Evolutionary conservation across 2,113 vertebrate genomes (phyloP).

Genomic region (Globicephala melas): DNA sequence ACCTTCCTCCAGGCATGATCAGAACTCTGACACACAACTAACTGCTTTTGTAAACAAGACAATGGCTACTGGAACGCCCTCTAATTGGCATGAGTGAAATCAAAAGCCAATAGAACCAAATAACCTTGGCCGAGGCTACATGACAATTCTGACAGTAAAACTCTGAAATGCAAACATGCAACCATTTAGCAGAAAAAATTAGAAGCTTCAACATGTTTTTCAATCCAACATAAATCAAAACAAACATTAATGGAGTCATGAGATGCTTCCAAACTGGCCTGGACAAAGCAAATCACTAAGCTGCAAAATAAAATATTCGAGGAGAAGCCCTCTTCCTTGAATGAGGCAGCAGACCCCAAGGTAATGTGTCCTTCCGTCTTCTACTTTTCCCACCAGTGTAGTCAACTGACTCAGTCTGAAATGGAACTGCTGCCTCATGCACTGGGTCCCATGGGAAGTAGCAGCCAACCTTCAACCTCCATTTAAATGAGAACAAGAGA

Average conservation of each 20-base stretch:
- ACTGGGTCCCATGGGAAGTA: neutral
- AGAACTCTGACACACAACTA: conserved; percentile 55
- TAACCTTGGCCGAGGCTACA: neutral
- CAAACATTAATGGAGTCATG: conserved; percentile 57
- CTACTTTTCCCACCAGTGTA: neutral
- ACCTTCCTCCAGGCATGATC: conserved; percentile 23
- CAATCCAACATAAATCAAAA: conserved; percentile 75
- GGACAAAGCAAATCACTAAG: conserved; percentile 47
- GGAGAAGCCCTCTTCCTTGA: neutral
- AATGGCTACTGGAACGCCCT: conserved; percentile 22
- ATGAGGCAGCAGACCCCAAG: neutral
- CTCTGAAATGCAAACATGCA: conserved; percentile 62
- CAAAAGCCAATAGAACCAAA: conserved; percentile 66
- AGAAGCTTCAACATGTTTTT: conserved; percentile 46
- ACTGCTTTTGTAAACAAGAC: conserved; percentile 58
- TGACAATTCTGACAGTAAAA: conserved; percentile 67
- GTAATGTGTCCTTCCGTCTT: neutral
- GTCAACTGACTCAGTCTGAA: neutral
- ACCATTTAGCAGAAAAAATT: conserved; percentile 54
- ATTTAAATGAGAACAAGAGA: conserved; percentile 27
- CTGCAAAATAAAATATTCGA: neutral
- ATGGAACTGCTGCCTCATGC: neutral
- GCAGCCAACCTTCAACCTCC: neutral
- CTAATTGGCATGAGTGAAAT: conserved; percentile 54
- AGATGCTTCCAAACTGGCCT: conserved; percentile 59